These are phyloP conservation scores for Euzetes globulus DNA, from an alignment of 2,888 invertebrate species.

Conservation along the genomic window DNA sequence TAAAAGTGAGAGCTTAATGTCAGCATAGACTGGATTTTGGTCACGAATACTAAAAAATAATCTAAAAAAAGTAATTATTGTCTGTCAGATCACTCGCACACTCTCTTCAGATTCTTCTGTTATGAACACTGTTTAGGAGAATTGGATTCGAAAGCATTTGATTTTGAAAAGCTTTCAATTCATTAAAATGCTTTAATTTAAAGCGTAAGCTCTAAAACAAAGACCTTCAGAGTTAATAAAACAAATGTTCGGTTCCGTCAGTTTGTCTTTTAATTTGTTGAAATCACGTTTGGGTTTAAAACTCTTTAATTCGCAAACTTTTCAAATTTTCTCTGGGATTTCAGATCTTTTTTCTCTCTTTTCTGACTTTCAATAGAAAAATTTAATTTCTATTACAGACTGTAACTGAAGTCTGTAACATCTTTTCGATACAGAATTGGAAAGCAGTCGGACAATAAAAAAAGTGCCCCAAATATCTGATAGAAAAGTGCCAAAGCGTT, in stretches of 20 bases:
- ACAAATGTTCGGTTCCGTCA: background rate
- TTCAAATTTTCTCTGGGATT: background rate
- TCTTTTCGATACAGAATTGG: background rate
- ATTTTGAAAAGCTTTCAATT: conserved; percentile 26
- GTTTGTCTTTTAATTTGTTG: conserved; percentile 10
- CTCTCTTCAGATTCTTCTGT: background rate
- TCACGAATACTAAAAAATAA: conserved; percentile 26
- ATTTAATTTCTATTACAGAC: background rate
- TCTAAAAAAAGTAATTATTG: conserved; percentile 26
- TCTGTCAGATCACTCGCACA: background rate
- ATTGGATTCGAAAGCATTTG: conserved; percentile 10
- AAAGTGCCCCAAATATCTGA: background rate
- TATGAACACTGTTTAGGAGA: background rate
- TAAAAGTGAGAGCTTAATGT: background rate
- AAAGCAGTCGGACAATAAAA: background rate
- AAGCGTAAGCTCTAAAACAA: background rate
- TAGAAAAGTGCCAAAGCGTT: background rate
- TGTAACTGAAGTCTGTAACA: background rate
- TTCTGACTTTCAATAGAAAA: background rate
- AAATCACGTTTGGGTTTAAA: conserved; percentile 7
- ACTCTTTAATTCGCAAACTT: background rate
- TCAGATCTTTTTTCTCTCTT: background rate
- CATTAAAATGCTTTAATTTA: conserved; percentile 15
- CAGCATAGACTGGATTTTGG: background rate
- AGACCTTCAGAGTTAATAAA: background rate